phyloP scores from a whole-genome alignment of 1,140 invertebrate genomes.

The Plodia interpunctella region DNA sequence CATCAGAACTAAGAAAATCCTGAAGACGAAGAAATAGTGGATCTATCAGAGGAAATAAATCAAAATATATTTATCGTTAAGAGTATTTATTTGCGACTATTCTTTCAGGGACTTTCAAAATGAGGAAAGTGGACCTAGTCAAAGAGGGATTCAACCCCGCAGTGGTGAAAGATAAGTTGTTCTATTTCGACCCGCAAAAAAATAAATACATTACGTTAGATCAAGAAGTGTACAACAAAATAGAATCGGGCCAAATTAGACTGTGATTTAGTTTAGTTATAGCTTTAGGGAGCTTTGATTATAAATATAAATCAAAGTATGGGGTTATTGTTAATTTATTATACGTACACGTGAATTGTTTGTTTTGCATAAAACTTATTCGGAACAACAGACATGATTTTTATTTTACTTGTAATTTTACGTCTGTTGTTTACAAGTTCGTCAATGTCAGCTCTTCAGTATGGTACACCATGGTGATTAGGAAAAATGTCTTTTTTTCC shows the following conservation, averaged over 20 bases:
- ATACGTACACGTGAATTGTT: neutral
- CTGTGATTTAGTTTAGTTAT: slow-evolving; percentile 49
- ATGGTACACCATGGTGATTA: no score
- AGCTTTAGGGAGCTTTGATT: neutral
- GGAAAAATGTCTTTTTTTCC: no score
- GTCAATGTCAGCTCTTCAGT: no score
- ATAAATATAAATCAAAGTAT: neutral
- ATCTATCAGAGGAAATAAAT: no score
- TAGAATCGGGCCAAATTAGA: slow-evolving; percentile 64
- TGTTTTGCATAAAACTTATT: neutral
- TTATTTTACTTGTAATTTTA: no score
- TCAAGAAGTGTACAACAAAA: slow-evolving; percentile 58
- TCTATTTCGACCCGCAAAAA: slow-evolving; percentile 66
- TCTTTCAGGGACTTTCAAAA: slow-evolving; percentile 87
- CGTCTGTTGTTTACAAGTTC: no score
- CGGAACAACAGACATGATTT: no score
- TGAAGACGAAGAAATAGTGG: no score
- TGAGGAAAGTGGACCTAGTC: slow-evolving; percentile 94
- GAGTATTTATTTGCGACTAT: no score
- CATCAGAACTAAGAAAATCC: no score
- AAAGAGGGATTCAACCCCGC: slow-evolving; percentile 92
- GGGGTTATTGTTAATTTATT: neutral
- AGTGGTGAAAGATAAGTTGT: slow-evolving; percentile 86
- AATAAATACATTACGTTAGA: slow-evolving; percentile 58
- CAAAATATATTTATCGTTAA: no score